A percentile compares a stretch with the other conserved stretches of the same genome.
These are phyloP conservation scores for Echeneis naucrates DNA, from an alignment of 2,797 vertebrate species.

Conservation along the genomic window DNA sequence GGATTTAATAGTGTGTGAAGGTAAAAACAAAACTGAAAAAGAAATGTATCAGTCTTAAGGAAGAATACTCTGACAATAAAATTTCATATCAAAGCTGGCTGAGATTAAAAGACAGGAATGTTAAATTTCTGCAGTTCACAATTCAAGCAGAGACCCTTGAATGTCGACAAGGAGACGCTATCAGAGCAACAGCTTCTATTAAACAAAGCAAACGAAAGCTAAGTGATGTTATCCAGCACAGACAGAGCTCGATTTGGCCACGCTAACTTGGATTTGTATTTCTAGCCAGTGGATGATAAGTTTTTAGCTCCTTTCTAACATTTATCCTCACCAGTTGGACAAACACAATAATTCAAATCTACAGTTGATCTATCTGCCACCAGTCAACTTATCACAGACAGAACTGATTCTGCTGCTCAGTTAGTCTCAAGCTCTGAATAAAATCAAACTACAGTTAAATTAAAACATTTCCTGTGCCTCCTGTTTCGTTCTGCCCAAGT, in stretches of 20 bases:
- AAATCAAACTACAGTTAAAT: background rate
- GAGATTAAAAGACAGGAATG: background rate
- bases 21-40: background rate
- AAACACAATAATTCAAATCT: background rate
- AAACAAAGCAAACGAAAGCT: background rate
- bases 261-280: too few relatives aligned
- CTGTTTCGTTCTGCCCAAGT: background rate
- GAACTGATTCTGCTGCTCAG: slow-evolving; percentile 3
- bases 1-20: slow-evolving; percentile 16
- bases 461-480: background rate
- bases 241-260: background rate
- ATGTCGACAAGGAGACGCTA: background rate
- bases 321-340: background rate
- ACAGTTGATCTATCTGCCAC: background rate
- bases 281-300: too few relatives aligned
- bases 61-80: background rate
- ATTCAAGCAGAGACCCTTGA: background rate
- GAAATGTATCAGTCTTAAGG: background rate
- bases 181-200: background rate
- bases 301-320: background rate
- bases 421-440: slow-evolving; percentile 5
- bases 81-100: background rate
- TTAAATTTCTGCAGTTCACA: background rate
- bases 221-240: background rate
- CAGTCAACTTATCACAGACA: background rate